A percentile compares a stretch with the other conserved stretches of the same genome.
These are phyloP conservation scores for Acrobasis consociella DNA, from an alignment of 2,888 invertebrate species.

Conservation along the genomic window DNA sequence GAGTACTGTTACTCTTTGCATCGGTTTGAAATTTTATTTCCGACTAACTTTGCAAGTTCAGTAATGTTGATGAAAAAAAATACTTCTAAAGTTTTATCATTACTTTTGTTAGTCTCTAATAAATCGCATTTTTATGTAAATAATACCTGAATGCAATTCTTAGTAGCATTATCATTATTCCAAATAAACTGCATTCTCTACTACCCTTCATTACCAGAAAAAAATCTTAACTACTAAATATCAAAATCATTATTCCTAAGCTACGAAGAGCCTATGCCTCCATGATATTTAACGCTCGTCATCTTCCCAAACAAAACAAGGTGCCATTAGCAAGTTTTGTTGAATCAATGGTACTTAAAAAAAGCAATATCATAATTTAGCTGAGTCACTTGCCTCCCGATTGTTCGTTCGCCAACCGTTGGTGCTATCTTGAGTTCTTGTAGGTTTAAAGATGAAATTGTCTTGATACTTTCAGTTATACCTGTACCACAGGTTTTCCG, in stretches of 20 bases:
- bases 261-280: conserved; percentile 29
- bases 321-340: conserved; percentile 71
- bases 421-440: conserved; percentile 50
- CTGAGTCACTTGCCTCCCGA: conserved; percentile 68
- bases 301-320: conserved; percentile 68
- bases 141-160: neutral
- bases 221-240: conserved; percentile 1
- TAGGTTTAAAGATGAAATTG: conserved; percentile 32
- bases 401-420: conserved; percentile 55
- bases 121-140: too few species aligned
- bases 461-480: conserved; percentile 49
- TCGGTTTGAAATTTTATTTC: too few species aligned
- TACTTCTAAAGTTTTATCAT: too few species aligned
- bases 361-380: conserved; percentile 65
- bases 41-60: too few species aligned
- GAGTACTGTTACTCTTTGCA: too few species aligned
- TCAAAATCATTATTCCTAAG: conserved; percentile 1
- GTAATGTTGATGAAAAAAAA: too few species aligned
- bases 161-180: neutral
- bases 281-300: conserved; percentile 56
- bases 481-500: too few species aligned
- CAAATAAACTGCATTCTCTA: neutral
- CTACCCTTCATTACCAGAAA: neutral
- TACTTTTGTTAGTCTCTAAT: too few species aligned
- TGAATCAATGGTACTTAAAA: conserved; percentile 71